A percentile compares a stretch with the other conserved stretches of the same genome.
These are phyloP conservation scores for Gobio occitaniae DNA, from an alignment of 2,797 vertebrate genomes.

Conservation along the genomic window DNA sequence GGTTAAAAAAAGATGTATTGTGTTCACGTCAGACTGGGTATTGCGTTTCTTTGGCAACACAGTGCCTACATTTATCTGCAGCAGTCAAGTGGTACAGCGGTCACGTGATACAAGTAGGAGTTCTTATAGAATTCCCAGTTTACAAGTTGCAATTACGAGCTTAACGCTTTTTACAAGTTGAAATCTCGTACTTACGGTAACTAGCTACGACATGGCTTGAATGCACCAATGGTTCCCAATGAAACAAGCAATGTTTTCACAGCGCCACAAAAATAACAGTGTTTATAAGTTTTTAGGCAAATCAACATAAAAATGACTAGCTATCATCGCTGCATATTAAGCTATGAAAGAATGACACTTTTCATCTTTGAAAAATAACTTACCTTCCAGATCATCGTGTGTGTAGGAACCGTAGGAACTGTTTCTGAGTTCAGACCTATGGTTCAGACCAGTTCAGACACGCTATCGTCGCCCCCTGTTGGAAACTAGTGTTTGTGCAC, in stretches of 20 bases:
- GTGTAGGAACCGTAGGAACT: too few relatives aligned
- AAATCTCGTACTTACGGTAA: not conserved
- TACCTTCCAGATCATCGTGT: not conserved
- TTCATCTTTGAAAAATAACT: not conserved
- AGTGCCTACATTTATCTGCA: not conserved
- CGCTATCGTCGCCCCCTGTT: slow-evolving; percentile 32
- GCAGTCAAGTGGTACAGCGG: not conserved
- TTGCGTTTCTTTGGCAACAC: not conserved
- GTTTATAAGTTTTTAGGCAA: not conserved
- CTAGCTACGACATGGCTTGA: not conserved
- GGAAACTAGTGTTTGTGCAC: not conserved
- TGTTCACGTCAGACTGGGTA: not conserved
- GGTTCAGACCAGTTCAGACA: not conserved
- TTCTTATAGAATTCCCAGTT: not conserved
- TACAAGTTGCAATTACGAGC: not conserved
- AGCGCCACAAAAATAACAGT: not conserved
- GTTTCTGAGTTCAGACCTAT: not conserved
- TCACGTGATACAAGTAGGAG: not conserved
- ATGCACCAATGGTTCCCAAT: not conserved
- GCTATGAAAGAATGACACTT: not conserved
- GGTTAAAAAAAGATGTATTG: not conserved
- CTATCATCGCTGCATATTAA: not conserved
- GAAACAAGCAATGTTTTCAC: not conserved
- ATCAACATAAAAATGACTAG: not conserved
- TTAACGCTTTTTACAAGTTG: not conserved